Evolutionary conservation across 1,140 invertebrate species (phyloP).

Genomic region (Drosophila pallidifrons): DNA sequence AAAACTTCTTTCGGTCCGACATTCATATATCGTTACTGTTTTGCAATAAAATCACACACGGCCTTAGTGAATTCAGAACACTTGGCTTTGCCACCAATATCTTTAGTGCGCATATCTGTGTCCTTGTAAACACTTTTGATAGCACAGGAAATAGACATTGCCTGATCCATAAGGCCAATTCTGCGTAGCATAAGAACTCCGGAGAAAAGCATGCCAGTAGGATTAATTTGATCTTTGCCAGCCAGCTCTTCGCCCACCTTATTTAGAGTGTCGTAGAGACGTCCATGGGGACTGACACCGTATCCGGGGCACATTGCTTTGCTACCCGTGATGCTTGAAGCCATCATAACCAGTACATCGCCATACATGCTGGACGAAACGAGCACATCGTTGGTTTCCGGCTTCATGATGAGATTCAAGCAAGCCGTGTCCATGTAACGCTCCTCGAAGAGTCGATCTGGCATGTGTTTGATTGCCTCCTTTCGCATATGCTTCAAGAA

Average conservation of each 20-base stretch:
- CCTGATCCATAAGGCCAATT: conserved; percentile 25
- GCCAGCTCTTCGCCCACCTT: not conserved
- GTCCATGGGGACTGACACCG: conserved; percentile 31
- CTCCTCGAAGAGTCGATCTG: conserved; percentile 45
- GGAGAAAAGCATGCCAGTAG: conserved; percentile 59
- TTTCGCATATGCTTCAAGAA: conserved; percentile 57
- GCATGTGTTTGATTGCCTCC: conserved; percentile 16
- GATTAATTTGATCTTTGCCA: conserved; percentile 57
- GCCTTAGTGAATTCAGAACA: conserved; percentile 58
- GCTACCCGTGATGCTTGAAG: conserved; percentile 53
- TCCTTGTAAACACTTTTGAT: conserved; percentile 49
- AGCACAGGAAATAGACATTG: conserved; percentile 36
- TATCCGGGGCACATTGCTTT: conserved; percentile 54
- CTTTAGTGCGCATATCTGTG: conserved; percentile 53
- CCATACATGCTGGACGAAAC: conserved; percentile 74
- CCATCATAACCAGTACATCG: conserved; percentile 57
- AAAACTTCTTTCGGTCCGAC: not conserved
- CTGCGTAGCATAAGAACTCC: conserved; percentile 48
- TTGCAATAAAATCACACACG: conserved; percentile 42
- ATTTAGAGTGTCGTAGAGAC: conserved; percentile 45
- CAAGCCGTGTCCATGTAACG: conserved; percentile 65
- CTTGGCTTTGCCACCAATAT: conserved; percentile 53
- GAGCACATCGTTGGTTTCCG: conserved; percentile 42
- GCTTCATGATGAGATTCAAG: conserved; percentile 49
- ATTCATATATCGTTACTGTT: not conserved